Base-by-base conservation (phyloP, 1,140 invertebrate genomes). In the Drosophila pachea region DNA sequence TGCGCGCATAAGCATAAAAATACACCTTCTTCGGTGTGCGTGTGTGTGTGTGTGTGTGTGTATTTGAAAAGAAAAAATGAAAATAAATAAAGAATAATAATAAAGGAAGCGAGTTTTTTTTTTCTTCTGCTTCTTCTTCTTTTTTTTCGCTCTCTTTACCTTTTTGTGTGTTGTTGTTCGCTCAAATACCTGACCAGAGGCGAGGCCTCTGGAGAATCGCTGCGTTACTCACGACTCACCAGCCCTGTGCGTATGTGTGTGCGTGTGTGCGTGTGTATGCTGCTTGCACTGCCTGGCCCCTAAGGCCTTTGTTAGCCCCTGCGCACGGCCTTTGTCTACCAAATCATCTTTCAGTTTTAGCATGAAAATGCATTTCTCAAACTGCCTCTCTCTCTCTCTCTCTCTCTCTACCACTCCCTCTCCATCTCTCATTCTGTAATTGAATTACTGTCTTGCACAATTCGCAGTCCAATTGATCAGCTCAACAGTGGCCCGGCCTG, bases 101-200 rank as follows among this genome's bases (percentile, higher is more conserved):
- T 70, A 83, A 83, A 83, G 79, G 79, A 84, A 83, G 79, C 79
- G 58, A 71, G 78, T 81, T 76, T 54, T 70, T 64, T 61, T 73
- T 12, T n/a, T n/a, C n/a, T n/a, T n/a, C n/a, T n/a, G n/a, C n/a
- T n/a, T n/a, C n/a, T n/a, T n/a, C n/a, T n/a, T n/a, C n/a, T n/a
- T n/a, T 40, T 48, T 59, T 54, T 53, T 36, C 32, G 42, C 62
- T 62, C 53, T 62, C 53, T 70, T 54, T 31, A 49, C 16, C 50
- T 38, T 72, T 64, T 52, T 22, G 22, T 22, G 22, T 22, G 22
- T 22, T 22, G 22, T 22, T 22, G 22, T 22, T 22, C 68, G 65
- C 69, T 60, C 43, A 68, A 72, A 72, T 72, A 72, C 69, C 69
- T 72, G 69, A 61, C 52, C 50, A 62, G 49, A 35, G 43, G 69